Evolutionary conservation across 2,888 invertebrate genomes (phyloP).

Genomic region (Cheiracanthium punctorium): DNA sequence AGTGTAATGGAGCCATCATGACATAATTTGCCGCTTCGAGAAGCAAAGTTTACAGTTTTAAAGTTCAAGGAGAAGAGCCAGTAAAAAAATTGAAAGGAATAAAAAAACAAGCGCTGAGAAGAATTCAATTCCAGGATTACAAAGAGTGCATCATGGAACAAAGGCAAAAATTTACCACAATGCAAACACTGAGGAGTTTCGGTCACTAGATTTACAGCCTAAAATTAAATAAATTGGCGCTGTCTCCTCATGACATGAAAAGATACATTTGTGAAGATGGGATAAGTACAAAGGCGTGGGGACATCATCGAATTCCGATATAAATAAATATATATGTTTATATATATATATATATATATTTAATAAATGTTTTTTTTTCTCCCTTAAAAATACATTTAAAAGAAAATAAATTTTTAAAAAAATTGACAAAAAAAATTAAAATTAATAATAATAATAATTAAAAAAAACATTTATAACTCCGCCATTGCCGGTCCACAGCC

Average conservation of each 20-base stretch:
- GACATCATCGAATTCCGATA: not conserved
- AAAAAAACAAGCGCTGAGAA: not conserved
- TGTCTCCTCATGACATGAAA: slow-evolving; percentile 14
- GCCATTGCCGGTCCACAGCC: too few species aligned
- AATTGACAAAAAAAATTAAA: too few species aligned
- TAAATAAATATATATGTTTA: too few species aligned
- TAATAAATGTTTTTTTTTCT: too few species aligned
- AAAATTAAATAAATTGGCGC: not conserved
- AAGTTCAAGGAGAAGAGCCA: not conserved
- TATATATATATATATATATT: too few species aligned
- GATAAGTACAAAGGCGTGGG: not conserved
- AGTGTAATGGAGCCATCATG: slow-evolving; percentile 62
- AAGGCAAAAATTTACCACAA: not conserved
- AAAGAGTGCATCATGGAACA: not conserved
- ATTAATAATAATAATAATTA: too few species aligned
- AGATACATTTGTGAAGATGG: not conserved
- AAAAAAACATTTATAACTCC: too few species aligned
- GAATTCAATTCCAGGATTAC: not conserved
- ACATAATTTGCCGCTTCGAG: not conserved
- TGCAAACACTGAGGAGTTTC: not conserved
- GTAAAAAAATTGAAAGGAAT: too few species aligned
- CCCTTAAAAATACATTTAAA: too few species aligned
- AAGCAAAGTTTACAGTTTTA: slow-evolving; percentile 13
- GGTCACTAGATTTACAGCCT: not conserved
- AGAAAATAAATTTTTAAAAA: too few species aligned